These are phyloP conservation scores for Lepisosteus oculatus DNA, from an alignment of 2,113 vertebrate species.

Conservation along the genomic window DNA sequence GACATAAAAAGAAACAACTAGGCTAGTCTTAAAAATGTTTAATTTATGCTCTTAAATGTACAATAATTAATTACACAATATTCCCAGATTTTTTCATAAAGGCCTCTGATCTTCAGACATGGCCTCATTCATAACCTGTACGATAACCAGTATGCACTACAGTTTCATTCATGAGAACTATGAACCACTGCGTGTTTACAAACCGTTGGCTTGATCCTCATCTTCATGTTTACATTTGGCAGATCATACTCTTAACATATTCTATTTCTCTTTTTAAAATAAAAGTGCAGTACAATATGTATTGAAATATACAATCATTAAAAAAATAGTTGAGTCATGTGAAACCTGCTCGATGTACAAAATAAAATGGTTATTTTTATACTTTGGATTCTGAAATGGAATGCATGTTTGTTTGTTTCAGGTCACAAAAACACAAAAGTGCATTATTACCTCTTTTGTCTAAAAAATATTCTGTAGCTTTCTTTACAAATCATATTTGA, in stretches of 20 bases:
- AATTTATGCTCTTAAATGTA: conserved; percentile 75
- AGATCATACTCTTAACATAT: conserved; percentile 29
- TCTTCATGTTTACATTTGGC: conserved; percentile 19
- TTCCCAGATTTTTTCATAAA: conserved; percentile 65
- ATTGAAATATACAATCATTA: conserved; percentile 62
- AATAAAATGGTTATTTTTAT: conserved; percentile 38
- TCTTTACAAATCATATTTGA: neutral
- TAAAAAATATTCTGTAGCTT: conserved; percentile 29
- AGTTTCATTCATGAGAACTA: conserved; percentile 38
- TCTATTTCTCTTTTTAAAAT: conserved; percentile 50
- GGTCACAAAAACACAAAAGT: conserved; percentile 49
- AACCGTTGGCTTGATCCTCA: conserved; percentile 39
- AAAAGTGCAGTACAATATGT: conserved; percentile 68
- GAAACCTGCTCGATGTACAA: conserved; percentile 43
- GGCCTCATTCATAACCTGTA: conserved; percentile 53
- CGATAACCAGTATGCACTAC: too few relatives aligned
- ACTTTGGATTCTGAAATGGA: conserved; percentile 47
- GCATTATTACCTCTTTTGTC: conserved; percentile 37
- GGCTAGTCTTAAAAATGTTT: conserved; percentile 45
- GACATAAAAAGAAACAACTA: neutral
- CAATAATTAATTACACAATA: conserved; percentile 61
- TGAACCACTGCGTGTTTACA: conserved; percentile 38
- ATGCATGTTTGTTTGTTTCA: conserved; percentile 37
- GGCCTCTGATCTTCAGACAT: conserved; percentile 40
- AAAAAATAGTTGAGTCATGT: conserved; percentile 43